phyloP scores from a whole-genome alignment of 2,888 invertebrate genomes.

The Elgonia sp. region DNA sequence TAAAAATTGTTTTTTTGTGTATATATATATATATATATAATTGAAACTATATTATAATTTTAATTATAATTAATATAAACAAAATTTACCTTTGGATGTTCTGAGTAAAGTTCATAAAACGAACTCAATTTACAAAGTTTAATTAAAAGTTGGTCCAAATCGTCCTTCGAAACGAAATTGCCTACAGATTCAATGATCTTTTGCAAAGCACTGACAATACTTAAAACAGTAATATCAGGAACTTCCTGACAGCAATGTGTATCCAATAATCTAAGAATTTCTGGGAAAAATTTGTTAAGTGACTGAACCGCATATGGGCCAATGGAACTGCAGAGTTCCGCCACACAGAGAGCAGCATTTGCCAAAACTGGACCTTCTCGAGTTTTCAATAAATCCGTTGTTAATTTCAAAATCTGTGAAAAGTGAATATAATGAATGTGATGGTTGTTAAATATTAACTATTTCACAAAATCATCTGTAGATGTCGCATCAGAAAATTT shows the following conservation, averaged over 20 bases:
- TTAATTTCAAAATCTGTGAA: constrained; percentile 89
- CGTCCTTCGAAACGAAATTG: constrained; percentile 95
- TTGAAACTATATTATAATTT: too few relatives aligned
- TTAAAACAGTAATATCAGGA: constrained; percentile 90
- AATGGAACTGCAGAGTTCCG: constrained; percentile 92
- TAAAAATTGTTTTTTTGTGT: too few relatives aligned
- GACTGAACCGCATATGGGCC: constrained; percentile 92
- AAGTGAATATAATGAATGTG: not conserved
- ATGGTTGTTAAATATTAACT: too few relatives aligned
- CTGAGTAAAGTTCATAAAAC: constrained; percentile 81
- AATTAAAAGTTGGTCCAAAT: constrained; percentile 91
- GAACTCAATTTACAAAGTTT: constrained; percentile 89
- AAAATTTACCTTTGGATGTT: constrained; percentile 83
- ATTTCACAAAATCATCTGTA: too few relatives aligned
- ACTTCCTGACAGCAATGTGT: constrained; percentile 89
- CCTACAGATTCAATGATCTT: constrained; percentile 94
- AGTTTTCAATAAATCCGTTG: constrained; percentile 89
- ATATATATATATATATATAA: too few relatives aligned
- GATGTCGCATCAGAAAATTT: too few relatives aligned
- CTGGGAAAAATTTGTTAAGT: constrained; percentile 94
- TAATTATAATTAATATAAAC: too few relatives aligned
- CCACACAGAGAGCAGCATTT: constrained; percentile 92
- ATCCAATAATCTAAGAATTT: constrained; percentile 90
- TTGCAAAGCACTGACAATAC: constrained; percentile 93
- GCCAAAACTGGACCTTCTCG: constrained; percentile 90